Evolutionary conservation across 2,888 invertebrate species (phyloP).

Genomic region (Erebia palarica): DNA sequence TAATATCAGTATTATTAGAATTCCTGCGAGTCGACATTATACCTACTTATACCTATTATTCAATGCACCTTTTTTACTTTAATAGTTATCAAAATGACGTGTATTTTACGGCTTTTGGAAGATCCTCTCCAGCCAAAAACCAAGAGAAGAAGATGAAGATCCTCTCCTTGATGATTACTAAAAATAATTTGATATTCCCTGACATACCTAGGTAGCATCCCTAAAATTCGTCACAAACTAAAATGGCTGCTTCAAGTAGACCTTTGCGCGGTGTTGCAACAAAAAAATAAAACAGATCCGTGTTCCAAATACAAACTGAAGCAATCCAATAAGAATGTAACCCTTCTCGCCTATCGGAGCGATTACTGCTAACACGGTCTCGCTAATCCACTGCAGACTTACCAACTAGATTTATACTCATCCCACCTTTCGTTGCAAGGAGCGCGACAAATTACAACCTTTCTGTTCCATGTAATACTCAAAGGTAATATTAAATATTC

Average conservation of each 20-base stretch:
- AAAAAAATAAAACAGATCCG: conserved; percentile 11
- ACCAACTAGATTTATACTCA: conserved; percentile 39
- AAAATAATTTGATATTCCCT: too few species aligned
- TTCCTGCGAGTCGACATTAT: too few species aligned
- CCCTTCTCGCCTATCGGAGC: conserved; percentile 21
- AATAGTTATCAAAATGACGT: too few species aligned
- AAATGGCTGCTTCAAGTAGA: not conserved
- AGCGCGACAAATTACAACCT: conserved; percentile 16
- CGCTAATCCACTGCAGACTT: conserved; percentile 40
- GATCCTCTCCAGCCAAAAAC: too few species aligned
- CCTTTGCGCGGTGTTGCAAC: not conserved
- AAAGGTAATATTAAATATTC: too few species aligned
- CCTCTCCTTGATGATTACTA: too few species aligned
- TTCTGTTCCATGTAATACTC: not conserved
- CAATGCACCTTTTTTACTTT: too few species aligned
- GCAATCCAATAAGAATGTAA: conserved; percentile 23
- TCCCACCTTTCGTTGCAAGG: conserved; percentile 23
- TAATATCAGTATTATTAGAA: too few species aligned
- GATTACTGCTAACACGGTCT: conserved; percentile 41
- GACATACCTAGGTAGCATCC: too few species aligned
- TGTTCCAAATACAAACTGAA: conserved; percentile 14
- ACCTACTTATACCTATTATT: too few species aligned
- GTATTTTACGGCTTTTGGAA: too few species aligned
- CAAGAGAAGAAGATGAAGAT: too few species aligned
- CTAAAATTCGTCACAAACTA: not conserved